Base-by-base conservation (phyloP, 2,797 vertebrate genomes). In the Schizopygopsis malacanthus region DNA sequence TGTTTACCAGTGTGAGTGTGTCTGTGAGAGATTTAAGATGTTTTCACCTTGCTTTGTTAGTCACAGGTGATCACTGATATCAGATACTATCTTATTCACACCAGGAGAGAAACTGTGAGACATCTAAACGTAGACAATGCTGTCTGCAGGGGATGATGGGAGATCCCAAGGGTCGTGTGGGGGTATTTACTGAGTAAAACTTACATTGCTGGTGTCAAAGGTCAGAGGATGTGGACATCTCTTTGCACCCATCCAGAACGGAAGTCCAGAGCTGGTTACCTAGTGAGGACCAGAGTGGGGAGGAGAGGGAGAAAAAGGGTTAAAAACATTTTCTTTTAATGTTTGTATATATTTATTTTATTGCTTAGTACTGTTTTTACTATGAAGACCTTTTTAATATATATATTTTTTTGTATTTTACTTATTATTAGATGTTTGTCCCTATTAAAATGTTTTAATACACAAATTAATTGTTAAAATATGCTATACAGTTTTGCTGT, bases 181-280 rank as follows among this genome's bases (percentile, higher is more conserved):
- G 85, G 86, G 65, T 28, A 63, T 69, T 33, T 33, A 33, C 33
- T 33, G 33, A 70, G 72, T 73, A 63, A 86, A 56, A 95, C 97
- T 98, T 92, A 99, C 97, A 12, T 93, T 95, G 47, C 70, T 84
- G 0, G 93, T 90, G 84, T 97, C 92, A 89, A 99, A 99, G 9
- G 86, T 94, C 94, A 99, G 93, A 0, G 95, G 94, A 67, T 93
- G 95, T 80, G 98, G 98, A 91, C 96, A 97, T 87, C 85, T 95
- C 93, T 94, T 97, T 87, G 94, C 87, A 86, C 94, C 95, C 5
- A 93, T 92, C 97, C 98, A 98, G 93, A 98, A 98, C 18, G 85
- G 94, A 33, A 96, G 93, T 87, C 95, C 96, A 0, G 94, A 92
- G 56, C 89, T 89, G 85, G 92, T 95, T 88, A 95, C 87, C 97